Conservation (phyloP, 2,888 invertebrate species). For the Xiphydria camelus region DNA sequence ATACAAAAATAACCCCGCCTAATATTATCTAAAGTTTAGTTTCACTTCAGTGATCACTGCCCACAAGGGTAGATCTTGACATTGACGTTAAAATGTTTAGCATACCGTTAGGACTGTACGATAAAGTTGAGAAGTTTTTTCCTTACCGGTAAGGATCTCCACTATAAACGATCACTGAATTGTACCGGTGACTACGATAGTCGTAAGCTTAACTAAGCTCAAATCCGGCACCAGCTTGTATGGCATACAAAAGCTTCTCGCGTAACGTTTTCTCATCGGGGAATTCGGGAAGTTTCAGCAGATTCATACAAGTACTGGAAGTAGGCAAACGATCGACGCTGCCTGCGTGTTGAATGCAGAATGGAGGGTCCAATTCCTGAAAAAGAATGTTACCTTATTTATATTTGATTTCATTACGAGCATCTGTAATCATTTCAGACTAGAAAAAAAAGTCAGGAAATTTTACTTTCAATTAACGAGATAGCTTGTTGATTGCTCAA, state of each 20-base stretch:
- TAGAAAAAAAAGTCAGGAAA: slow-evolving; percentile 6
- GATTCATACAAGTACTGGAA: slow-evolving; percentile 97
- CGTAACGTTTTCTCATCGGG: slow-evolving; percentile 74
- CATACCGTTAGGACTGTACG: too few species aligned
- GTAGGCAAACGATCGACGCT: slow-evolving; percentile 90
- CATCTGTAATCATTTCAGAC: slow-evolving; percentile 6
- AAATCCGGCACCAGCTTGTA: slow-evolving; percentile 94
- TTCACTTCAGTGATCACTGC: too few species aligned
- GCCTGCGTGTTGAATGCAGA: slow-evolving; percentile 94
- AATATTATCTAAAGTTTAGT: too few species aligned
- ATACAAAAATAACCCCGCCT: too few species aligned
- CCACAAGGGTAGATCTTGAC: too few species aligned
- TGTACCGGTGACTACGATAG: too few species aligned
- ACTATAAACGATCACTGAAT: too few species aligned
- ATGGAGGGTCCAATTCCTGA: slow-evolving; percentile 95
- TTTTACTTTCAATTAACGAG: too few species aligned
- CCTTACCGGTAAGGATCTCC: too few species aligned
- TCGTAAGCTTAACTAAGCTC: slow-evolving; percentile 94
- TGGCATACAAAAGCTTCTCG: slow-evolving; percentile 87
- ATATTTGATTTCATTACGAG: background rate
- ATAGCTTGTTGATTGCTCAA: too few species aligned
- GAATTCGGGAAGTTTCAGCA: slow-evolving; percentile 93
- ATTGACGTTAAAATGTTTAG: too few species aligned
- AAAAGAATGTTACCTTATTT: background rate
- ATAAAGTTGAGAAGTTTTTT: too few species aligned